A percentile compares a stretch with the other conserved stretches of the same genome.
Conservation (phyloP, 1,140 invertebrate genomes). For the Anastatus disparis region DNA sequence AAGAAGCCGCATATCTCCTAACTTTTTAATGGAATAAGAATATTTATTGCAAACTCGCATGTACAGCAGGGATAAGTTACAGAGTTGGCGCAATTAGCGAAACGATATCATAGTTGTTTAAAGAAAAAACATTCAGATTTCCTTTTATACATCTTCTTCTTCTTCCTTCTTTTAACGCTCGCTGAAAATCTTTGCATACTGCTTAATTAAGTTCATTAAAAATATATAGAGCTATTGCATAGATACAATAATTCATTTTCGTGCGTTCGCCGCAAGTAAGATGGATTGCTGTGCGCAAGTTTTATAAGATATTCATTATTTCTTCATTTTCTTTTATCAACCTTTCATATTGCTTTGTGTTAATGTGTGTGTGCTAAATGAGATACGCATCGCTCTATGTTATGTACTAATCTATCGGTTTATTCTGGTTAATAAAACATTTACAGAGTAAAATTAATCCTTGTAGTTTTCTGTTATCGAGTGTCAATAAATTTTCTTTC, state of each 20-base stretch:
- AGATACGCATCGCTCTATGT: not conserved
- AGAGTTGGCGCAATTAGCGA: constrained; percentile 50
- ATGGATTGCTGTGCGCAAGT: constrained; percentile 5
- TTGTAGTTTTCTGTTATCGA: no score
- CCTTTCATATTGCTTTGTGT: constrained; percentile 1
- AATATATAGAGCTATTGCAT: no score
- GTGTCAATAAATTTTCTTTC: no score
- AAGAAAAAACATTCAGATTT: constrained; percentile 46
- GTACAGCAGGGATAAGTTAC: constrained; percentile 32
- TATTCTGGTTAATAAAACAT: no score
- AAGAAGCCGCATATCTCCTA: constrained; percentile 41
- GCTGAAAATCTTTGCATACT: constrained; percentile 41
- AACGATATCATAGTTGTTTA: constrained; percentile 45
- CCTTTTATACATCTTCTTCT: constrained; percentile 18
- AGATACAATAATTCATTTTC: no score
- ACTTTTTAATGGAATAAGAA: constrained; percentile 50
- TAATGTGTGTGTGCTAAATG: not conserved
- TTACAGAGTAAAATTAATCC: no score
- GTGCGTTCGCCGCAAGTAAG: no score
- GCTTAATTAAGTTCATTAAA: constrained; percentile 52
- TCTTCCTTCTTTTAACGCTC: not conserved
- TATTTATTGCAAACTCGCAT: constrained; percentile 54
- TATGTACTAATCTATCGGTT: no score
- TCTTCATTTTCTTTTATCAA: not conserved
- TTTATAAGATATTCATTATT: not conserved